These are phyloP conservation scores for Morpho helenor DNA, from an alignment of 2,888 invertebrate species.

Conservation along the genomic window DNA sequence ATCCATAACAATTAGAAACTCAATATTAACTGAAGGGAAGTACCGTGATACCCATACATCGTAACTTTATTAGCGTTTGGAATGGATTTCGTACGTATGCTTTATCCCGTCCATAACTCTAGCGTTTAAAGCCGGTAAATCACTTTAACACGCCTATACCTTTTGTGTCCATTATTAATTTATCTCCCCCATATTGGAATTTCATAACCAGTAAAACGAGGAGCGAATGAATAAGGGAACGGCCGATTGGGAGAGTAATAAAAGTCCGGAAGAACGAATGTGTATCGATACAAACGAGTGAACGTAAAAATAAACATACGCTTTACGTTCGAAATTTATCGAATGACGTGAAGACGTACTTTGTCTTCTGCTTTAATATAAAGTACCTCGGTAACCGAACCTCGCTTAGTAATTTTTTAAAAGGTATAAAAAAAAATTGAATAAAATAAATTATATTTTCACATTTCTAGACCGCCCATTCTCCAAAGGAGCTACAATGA, in stretches of 20 bases:
- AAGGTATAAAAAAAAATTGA: too few species aligned
- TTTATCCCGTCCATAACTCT: slow-evolving; percentile 17
- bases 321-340: neutral
- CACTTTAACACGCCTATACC: slow-evolving; percentile 16
- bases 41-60: slow-evolving; percentile 3
- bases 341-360: neutral
- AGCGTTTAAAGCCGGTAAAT: slow-evolving; percentile 17
- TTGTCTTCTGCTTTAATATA: too few species aligned
- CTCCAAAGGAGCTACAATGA: too few species aligned
- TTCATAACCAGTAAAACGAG: slow-evolving; percentile 21
- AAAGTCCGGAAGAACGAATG: slow-evolving; percentile 23
- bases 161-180: slow-evolving; percentile 22
- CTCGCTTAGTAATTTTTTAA: too few species aligned
- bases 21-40: too few species aligned
- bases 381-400: too few species aligned
- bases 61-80: slow-evolving; percentile 15
- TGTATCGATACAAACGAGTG: slow-evolving; percentile 21
- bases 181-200: slow-evolving; percentile 15
- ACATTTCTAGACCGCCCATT: too few species aligned
- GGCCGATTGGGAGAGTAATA: slow-evolving; percentile 14
- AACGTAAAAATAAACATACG: slow-evolving; percentile 11
- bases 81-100: slow-evolving; percentile 11
- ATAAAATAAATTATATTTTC: too few species aligned
- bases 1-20: too few species aligned
- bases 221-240: slow-evolving; percentile 17